Base-by-base conservation (phyloP, 2,113 vertebrate genomes). In the Gymnarchus niloticus region DNA sequence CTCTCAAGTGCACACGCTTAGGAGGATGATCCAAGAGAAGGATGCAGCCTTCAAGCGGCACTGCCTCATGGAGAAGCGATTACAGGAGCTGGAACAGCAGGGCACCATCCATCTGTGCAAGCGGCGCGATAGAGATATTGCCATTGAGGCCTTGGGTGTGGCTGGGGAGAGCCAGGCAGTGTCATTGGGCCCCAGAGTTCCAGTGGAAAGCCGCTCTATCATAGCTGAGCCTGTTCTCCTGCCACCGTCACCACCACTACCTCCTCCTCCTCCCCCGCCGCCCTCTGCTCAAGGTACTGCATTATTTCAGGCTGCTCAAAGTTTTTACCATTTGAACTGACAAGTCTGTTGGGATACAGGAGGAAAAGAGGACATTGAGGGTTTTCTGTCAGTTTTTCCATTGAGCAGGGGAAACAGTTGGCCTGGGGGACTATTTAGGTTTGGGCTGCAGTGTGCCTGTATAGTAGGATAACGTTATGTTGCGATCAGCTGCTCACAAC, bases 11-110 rank as follows among this genome's bases (percentile, higher is more conserved):
- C 95, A 95, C 89, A 96, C 97, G 0, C 94, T 99, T 86, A 92
- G 96, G 87, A 94, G 95, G 88, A 92, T 96, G 89, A 91, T 99
- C 91, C 97, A 98, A 88, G 97, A 99, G 93, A 98, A 98, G 87
- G 98, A 99, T 0, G 97, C 97, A 78, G 96, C 97, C 85, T 97
- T 97, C 88, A 96, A 96, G 90, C 93, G 94, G 2, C 95, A 94
- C 85, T 92, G 92, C 52, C 94, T 95, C 87, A 88, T 96, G 82
- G 96, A 95, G 88, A 96, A 96, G 49, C 94, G 95, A 81, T 94
- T 96, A 9, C 94, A 95, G 5, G 95, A 95, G 52, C 91, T 96
- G 82, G 95, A 96, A 46, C 89, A 92, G 0, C 89, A 93, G 48
- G 93, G 94, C 49, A 89, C 90, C 14, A 95, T 96, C 89, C 94